phyloP scores from a whole-genome alignment of 2,888 invertebrate genomes.

The Tinea semifulvella region DNA sequence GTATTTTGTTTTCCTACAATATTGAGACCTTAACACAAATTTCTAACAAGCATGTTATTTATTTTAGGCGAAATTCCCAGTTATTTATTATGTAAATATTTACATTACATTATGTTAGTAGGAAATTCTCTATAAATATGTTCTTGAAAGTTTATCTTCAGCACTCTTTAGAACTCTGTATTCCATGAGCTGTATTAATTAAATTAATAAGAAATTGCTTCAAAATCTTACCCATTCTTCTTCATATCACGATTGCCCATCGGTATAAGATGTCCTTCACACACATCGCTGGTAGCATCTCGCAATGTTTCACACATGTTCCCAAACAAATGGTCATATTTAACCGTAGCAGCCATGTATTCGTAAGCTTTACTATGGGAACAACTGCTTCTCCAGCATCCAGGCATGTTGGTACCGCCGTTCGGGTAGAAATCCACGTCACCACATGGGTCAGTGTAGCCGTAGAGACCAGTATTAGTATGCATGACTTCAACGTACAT shows the following conservation, averaged over 20 bases:
- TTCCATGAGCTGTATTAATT: too few species aligned
- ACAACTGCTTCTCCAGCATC: conserved; percentile 35
- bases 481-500: conserved; percentile 52
- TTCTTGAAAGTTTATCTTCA: too few species aligned
- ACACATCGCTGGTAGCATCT: conserved; percentile 29
- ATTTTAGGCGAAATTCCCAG: too few species aligned
- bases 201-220: too few species aligned
- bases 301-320: conserved; percentile 29
- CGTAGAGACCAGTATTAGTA: conserved; percentile 36
- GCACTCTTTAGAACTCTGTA: too few species aligned
- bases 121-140: too few species aligned
- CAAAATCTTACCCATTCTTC: conserved; percentile 30
- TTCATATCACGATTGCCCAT: conserved; percentile 38
- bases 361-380: conserved; percentile 37
- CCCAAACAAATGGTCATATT: conserved; percentile 32
- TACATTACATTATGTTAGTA: too few species aligned
- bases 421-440: conserved; percentile 46
- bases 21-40: too few species aligned
- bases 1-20: too few species aligned
- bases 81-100: too few species aligned
- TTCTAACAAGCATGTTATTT: too few species aligned
- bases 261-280: conserved; percentile 27
- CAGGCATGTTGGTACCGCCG: conserved; percentile 41
- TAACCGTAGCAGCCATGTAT: conserved; percentile 39
- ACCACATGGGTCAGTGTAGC: conserved; percentile 33